Evolutionary conservation across 2,113 vertebrate genomes (phyloP).

Genomic region (Onychostoma macrolepis): DNA sequence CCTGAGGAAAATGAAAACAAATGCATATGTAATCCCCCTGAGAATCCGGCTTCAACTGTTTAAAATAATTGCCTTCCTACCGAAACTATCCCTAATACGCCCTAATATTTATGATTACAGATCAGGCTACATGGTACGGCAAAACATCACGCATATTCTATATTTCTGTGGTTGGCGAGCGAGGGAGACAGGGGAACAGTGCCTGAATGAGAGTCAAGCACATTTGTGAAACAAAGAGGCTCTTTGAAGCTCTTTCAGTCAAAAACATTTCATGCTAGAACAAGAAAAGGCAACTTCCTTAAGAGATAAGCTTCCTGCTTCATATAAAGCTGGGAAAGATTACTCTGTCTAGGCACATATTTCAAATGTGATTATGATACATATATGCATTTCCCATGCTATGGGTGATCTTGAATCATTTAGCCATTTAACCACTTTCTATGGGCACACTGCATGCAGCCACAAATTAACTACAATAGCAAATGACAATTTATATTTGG

Average conservation of each 20-base stretch:
- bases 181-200: constrained; percentile 63
- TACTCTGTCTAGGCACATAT: constrained; percentile 77
- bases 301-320: constrained; percentile 78
- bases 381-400: constrained; percentile 68
- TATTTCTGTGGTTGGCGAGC: constrained; percentile 57
- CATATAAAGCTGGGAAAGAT: constrained; percentile 76
- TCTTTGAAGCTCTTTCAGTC: constrained; percentile 80
- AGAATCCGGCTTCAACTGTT: constrained; percentile 63
- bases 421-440: not conserved
- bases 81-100: constrained; percentile 67
- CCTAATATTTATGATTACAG: constrained; percentile 69
- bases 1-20: constrained; percentile 70
- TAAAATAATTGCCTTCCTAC: constrained; percentile 67
- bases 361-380: constrained; percentile 77
- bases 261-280: constrained; percentile 80
- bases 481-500: constrained; percentile 27
- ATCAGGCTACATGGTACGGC: constrained; percentile 58
- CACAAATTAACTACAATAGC: constrained; percentile 47
- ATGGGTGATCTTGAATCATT: constrained; percentile 57
- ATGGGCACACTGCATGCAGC: constrained; percentile 30
- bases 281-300: constrained; percentile 78
- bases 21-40: constrained; percentile 68
- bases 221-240: constrained; percentile 79
- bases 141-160: constrained; percentile 52
- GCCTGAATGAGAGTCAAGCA: constrained; percentile 79